Conservation (phyloP, 2,113 vertebrate genomes). For the Zosterops borbonicus region DNA sequence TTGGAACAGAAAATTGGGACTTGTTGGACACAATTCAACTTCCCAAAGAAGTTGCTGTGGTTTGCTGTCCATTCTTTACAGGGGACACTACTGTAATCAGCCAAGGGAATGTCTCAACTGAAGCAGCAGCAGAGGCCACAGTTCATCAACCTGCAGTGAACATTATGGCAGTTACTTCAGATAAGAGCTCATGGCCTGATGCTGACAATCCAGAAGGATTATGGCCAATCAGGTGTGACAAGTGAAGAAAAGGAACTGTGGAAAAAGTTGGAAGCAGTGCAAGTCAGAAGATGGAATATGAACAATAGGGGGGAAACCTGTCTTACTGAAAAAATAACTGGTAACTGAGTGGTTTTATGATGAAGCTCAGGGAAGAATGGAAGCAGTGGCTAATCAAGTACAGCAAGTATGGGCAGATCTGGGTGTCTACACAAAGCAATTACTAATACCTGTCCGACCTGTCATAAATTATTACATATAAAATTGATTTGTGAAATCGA, state of each 20-base stretch:
- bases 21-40: neutral
- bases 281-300: neutral
- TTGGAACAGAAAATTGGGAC: neutral
- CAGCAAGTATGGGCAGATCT: neutral
- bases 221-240: neutral
- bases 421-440: neutral
- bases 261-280: neutral
- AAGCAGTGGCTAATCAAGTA: neutral
- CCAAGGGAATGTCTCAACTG: neutral
- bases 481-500: neutral
- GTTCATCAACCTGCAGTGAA: rapidly evolving
- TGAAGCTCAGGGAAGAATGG: neutral
- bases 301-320: neutral
- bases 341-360: neutral
- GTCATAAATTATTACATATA: neutral
- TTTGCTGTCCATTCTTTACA: neutral
- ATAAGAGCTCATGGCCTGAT: neutral
- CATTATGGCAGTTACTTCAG: neutral
- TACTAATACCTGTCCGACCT: neutral
- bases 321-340: neutral
- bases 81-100: rapidly evolving
- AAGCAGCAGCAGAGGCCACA: rapidly evolving
- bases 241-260: neutral
- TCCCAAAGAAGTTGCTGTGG: neutral
- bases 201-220: neutral